Conservation (phyloP, 2,113 vertebrate genomes). For the Bufo bufo region DNA sequence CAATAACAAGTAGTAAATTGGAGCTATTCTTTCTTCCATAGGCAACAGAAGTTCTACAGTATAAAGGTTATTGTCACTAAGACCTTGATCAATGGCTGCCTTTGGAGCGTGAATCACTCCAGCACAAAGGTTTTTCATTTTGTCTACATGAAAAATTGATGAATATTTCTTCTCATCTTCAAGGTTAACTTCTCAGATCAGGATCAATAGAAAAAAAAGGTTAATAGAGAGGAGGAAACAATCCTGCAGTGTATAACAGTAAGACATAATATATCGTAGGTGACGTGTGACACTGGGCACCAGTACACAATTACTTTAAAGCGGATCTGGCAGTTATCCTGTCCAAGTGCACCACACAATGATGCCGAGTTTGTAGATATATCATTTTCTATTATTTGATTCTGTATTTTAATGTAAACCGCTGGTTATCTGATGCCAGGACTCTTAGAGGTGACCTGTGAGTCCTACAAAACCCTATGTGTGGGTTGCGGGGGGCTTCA, state of each 20-base stretch:
- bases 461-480: too few species aligned
- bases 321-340: neutral
- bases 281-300: neutral
- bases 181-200: neutral
- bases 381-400: neutral
- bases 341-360: too few species aligned
- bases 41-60: neutral
- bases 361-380: neutral
- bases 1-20: neutral
- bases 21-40: neutral
- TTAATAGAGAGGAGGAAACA: neutral
- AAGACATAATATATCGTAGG: neutral
- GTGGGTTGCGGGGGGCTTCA: too few species aligned
- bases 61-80: neutral
- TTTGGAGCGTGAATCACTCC: neutral
- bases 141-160: neutral
- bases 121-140: conserved; percentile 28
- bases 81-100: neutral
- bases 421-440: too few species aligned
- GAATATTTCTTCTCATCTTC: conserved; percentile 9
- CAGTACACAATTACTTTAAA: neutral
- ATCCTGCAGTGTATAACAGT: neutral
- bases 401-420: neutral
- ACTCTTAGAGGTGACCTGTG: too few species aligned
- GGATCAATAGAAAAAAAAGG: conserved; percentile 2